Conservation (phyloP, 2,888 invertebrate species). For the Cylloceria caligata region DNA sequence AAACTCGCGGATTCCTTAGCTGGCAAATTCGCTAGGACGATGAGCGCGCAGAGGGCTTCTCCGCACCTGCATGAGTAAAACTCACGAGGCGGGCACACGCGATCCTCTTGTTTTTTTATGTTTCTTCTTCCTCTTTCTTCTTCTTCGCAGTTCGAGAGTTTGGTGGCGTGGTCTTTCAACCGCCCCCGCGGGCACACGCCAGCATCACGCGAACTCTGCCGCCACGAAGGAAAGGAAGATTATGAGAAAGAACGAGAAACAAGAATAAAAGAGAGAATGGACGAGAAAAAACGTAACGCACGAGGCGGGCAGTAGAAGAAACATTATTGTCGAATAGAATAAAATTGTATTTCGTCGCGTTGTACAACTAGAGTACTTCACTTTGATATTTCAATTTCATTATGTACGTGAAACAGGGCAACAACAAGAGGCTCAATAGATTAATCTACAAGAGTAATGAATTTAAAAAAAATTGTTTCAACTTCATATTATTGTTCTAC, state of each 20-base stretch:
- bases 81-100: slow-evolving; percentile 72
- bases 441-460: no score
- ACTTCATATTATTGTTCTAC: no score
- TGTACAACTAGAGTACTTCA: no score
- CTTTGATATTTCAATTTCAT: no score
- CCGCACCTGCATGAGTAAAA: slow-evolving; percentile 73
- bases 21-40: slow-evolving; percentile 27
- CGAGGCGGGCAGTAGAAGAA: slow-evolving; percentile 32
- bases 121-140: slow-evolving; percentile 44
- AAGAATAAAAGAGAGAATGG: slow-evolving; percentile 34
- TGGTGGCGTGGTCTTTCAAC: slow-evolving; percentile 71
- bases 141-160: slow-evolving; percentile 36
- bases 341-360: neutral
- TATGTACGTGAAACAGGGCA: no score
- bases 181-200: slow-evolving; percentile 84
- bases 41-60: slow-evolving; percentile 43
- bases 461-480: no score
- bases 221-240: slow-evolving; percentile 46
- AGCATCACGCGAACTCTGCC: slow-evolving; percentile 78
- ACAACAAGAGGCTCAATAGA: no score
- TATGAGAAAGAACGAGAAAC: slow-evolving; percentile 40
- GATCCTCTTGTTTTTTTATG: slow-evolving; percentile 69
- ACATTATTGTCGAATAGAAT: slow-evolving; percentile 17
- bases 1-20: slow-evolving; percentile 60
- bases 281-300: slow-evolving; percentile 29